phyloP scores from a whole-genome alignment of 1,140 invertebrate species.

The Cyphomyrmex costatus region DNA sequence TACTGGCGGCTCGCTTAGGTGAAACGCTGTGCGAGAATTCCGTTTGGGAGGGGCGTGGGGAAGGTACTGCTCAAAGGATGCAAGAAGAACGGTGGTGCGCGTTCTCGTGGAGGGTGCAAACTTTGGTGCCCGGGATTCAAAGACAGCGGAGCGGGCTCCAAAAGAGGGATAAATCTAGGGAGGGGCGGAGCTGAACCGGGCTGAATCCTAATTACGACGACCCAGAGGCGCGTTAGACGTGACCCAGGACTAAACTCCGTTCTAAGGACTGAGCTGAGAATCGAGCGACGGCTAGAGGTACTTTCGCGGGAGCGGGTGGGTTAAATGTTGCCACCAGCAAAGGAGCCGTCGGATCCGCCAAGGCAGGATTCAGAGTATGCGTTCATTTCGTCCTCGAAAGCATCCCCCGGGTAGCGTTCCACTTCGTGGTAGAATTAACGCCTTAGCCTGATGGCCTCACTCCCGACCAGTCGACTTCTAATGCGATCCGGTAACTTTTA shows the following conservation, averaged over 20 bases:
- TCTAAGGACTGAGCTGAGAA: conserved; percentile 66
- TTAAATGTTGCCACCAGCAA: conserved; percentile 70
- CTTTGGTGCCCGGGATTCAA: conserved; percentile 48
- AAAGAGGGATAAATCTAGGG: conserved; percentile 71
- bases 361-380: conserved; percentile 60
- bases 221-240: conserved; percentile 68
- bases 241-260: conserved; percentile 68
- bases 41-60: not conserved
- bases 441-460: conserved; percentile 43
- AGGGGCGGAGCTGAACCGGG: conserved; percentile 66
- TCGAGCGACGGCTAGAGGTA: conserved; percentile 21
- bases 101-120: conserved; percentile 24
- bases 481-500: conserved; percentile 50
- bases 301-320: conserved; percentile 23
- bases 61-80: conserved; percentile 31
- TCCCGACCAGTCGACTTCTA: conserved; percentile 45
- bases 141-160: conserved; percentile 33
- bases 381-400: conserved; percentile 58
- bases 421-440: conserved; percentile 70
- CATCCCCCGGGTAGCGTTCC: conserved; percentile 63
- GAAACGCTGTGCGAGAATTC: conserved; percentile 16
- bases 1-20: conserved; percentile 65
- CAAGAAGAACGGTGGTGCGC: conserved; percentile 30
- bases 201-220: conserved; percentile 76
- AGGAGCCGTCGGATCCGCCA: conserved; percentile 28